phyloP scores from a whole-genome alignment of 30 jellyfish, hydroid and myxozoan species.

The Hydractinia echinata region DNA sequence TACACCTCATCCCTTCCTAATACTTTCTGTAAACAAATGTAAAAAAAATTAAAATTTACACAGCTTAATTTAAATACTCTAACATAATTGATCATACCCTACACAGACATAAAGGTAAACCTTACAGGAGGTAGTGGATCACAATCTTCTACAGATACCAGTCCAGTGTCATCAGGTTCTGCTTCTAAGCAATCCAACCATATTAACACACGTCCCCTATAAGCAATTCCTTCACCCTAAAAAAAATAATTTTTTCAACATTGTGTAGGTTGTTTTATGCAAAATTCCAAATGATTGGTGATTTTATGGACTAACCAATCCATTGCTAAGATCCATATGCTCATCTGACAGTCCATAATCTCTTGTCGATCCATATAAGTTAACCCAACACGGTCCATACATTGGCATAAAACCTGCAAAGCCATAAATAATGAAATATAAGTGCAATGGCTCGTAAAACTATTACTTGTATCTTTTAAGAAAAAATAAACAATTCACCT shows the following conservation, averaged over 20 bases:
- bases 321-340: slow-evolving; percentile 75
- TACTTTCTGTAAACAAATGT: slow-evolving; percentile 26
- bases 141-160: slow-evolving; percentile 44
- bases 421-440: background rate
- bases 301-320: slow-evolving; percentile 56
- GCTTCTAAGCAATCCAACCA: slow-evolving; percentile 68
- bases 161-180: slow-evolving; percentile 84
- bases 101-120: background rate
- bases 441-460: background rate
- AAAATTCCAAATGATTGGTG: background rate
- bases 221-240: slow-evolving; percentile 94
- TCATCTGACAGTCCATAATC: slow-evolving; percentile 80
- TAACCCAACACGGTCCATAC: slow-evolving; percentile 92
- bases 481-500: slow-evolving; percentile 8
- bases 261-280: background rate
- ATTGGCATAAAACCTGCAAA: slow-evolving; percentile 76
- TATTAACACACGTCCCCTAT: slow-evolving; percentile 75
- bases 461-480: background rate
- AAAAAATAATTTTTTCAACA: background rate
- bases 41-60: too few relatives aligned
- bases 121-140: slow-evolving; percentile 62
- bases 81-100: too few relatives aligned
- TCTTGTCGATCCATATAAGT: slow-evolving; percentile 90
- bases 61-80: too few relatives aligned
- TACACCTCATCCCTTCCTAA: slow-evolving; percentile 48